Conservation (phyloP, 2,888 invertebrate species). For the Athripsodes cinereus region DNA sequence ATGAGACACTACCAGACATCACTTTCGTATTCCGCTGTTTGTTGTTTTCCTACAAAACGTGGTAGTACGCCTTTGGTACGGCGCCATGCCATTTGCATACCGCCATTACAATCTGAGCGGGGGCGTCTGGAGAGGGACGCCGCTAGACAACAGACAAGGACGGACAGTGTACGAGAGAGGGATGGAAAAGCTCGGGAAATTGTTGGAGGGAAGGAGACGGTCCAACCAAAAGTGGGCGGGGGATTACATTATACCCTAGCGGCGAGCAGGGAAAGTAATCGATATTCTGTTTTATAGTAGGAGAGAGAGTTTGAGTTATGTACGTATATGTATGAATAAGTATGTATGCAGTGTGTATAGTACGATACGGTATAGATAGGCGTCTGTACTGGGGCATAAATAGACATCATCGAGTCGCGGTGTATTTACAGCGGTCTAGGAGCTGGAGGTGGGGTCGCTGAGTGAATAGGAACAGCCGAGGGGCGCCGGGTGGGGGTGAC, state of each 20-base stretch:
- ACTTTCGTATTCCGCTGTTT: conserved; percentile 22
- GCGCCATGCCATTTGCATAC: conserved; percentile 51
- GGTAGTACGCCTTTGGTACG: conserved; percentile 29
- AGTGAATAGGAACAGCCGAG: conserved; percentile 6
- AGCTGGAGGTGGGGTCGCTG: conserved; percentile 5
- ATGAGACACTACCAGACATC: conserved; percentile 22
- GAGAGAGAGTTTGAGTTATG: conserved; percentile 28
- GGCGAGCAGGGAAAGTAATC: conserved; percentile 53
- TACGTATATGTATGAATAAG: conserved; percentile 1
- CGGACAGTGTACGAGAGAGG: conserved; percentile 32
- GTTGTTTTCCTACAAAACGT: conserved; percentile 25
- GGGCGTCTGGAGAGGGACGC: conserved; percentile 35
- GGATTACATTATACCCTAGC: conserved; percentile 47
- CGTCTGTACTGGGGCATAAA: conserved; percentile 24
- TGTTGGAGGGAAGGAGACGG: conserved; percentile 35
- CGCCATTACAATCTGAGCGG: conserved; percentile 27
- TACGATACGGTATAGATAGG: conserved; percentile 10
- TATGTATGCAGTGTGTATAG: neutral
- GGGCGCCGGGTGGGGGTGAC: conserved; percentile 2
- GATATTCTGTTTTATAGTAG: conserved; percentile 54
- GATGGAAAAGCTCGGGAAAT: conserved; percentile 32
- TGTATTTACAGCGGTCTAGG: conserved; percentile 24
- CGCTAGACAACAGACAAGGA: conserved; percentile 33
- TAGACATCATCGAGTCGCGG: conserved; percentile 27
- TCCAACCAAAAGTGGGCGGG: conserved; percentile 47